Evolutionary conservation across 2,113 vertebrate genomes (phyloP).

Genomic region (Amblyopsis rosae): DNA sequence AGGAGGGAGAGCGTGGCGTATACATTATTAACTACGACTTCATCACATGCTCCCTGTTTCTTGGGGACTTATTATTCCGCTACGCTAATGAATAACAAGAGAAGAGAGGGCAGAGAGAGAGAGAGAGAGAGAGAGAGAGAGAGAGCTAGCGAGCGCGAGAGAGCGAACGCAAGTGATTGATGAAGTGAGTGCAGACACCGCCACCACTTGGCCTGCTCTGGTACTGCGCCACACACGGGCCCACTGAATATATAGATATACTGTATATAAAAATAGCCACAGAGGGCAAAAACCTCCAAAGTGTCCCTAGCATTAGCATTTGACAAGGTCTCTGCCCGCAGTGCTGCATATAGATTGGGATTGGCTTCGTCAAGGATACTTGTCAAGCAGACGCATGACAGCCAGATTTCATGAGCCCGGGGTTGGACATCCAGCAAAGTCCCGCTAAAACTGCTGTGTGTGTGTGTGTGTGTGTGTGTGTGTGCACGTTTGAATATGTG

Average conservation of each 20-base stretch:
- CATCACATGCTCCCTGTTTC: constrained; percentile 82
- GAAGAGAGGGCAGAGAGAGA: constrained; percentile 67
- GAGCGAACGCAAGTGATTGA: constrained; percentile 65
- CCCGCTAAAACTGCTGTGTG: constrained; percentile 42
- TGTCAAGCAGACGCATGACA: constrained; percentile 68
- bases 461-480: constrained; percentile 21
- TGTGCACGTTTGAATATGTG: background rate
- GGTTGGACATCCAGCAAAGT: constrained; percentile 53
- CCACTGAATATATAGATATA: constrained; percentile 26
- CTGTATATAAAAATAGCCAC: constrained; percentile 58
- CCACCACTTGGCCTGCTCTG: constrained; percentile 74
- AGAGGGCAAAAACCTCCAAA: constrained; percentile 66
- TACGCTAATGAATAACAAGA: constrained; percentile 82
- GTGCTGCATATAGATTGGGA: constrained; percentile 70
- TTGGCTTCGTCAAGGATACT: constrained; percentile 74
- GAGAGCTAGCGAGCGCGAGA: constrained; percentile 35
- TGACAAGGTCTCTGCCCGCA: constrained; percentile 68
- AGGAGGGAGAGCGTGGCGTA: constrained; percentile 48
- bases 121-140: constrained; percentile 18
- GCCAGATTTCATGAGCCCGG: constrained; percentile 66
- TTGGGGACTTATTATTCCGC: constrained; percentile 83
- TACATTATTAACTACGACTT: constrained; percentile 85
- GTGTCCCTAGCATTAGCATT: constrained; percentile 71
- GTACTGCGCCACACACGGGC: constrained; percentile 65
- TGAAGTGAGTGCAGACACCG: constrained; percentile 77